Evolutionary conservation across 2,113 vertebrate species (phyloP).

Genomic region (Ancistrus triradiatus): DNA sequence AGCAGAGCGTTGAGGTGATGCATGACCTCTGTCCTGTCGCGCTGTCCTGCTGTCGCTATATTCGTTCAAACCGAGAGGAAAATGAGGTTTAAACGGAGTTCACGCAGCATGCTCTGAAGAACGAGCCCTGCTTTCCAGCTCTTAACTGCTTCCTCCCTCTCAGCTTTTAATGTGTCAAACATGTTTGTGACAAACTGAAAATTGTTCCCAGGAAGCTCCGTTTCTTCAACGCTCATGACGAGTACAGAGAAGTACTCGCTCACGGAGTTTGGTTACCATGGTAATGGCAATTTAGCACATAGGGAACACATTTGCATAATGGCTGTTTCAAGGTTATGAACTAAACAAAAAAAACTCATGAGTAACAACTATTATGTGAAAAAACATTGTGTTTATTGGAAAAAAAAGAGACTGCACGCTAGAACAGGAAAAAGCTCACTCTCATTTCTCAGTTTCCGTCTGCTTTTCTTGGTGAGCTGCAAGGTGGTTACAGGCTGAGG

Average conservation of each 20-base stretch:
- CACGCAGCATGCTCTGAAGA: not conserved
- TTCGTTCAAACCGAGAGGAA: not conserved
- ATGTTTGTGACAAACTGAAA: not conserved
- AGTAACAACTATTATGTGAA: not conserved
- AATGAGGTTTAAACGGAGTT: not conserved
- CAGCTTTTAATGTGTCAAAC: not conserved
- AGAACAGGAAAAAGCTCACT: no score
- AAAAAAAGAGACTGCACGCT: no score
- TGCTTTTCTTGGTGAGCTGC: no score
- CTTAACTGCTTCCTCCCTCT: not conserved
- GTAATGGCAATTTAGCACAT: constrained; percentile 17
- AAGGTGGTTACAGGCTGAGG: no score
- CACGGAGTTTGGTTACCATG: not conserved
- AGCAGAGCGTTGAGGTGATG: not conserved
- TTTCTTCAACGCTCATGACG: not conserved
- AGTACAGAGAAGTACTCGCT: not conserved
- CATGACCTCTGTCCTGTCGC: not conserved
- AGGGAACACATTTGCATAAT: constrained; percentile 15
- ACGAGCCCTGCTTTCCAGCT: not conserved
- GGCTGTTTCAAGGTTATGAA: constrained; percentile 4
- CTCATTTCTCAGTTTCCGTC: no score
- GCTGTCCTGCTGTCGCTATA: not conserved
- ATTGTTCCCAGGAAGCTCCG: not conserved
- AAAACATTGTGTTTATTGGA: not conserved
- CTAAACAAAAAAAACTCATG: not conserved